Base-by-base conservation (phyloP, 2,888 invertebrate species). In the Agrotis exclamationis region DNA sequence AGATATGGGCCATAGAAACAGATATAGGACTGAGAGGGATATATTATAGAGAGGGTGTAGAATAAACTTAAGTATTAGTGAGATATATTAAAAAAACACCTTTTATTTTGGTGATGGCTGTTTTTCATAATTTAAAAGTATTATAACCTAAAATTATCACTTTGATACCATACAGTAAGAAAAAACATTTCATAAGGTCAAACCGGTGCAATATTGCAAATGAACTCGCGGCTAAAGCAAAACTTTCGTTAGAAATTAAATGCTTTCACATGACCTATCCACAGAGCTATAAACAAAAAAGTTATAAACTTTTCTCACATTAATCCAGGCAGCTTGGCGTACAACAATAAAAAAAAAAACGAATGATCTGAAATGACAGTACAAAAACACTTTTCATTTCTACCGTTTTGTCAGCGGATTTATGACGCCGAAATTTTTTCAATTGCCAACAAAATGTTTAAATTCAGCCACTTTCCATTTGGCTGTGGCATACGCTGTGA, bases 391-490 rank as follows among this genome's bases (percentile, higher is more conserved):
- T 72, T 70, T 70, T 74, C 53, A 66, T 75, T 74, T 58, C 48
- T 51, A 66, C 39, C 67, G 57, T 74, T 76, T 84, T 80, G 74
- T 78, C 64, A n/a, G 28, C 22, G 51, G 64, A 78, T 84, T 84
- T 84, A 82, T 82, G 70, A 71, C 51, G 20, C 39, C 51, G 47
- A 39, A 75, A 74, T 80, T 84, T 89, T 91, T 92, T 90, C 88
- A 90, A 92, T 92, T 89, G 89, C 79, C 89, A 87, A 88, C 76
- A 88, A 90, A 91, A 90, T 86, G 85, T 89, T 90, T 88, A 87
- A 92, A 87, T 86, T 85, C 84, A 76, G 85, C 87, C 88, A 88
- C 86, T 88, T 90, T 88, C 91, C 91, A 93, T 93, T 93, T 91
- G 87, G 85, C 86, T 83, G 87, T 88, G 90, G 90, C 89, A 86